A percentile compares a stretch with the other conserved stretches of the same genome.
These are phyloP conservation scores for Rhyacophila evoluta DNA, from an alignment of 2,888 invertebrate genomes.

Conservation along the genomic window DNA sequence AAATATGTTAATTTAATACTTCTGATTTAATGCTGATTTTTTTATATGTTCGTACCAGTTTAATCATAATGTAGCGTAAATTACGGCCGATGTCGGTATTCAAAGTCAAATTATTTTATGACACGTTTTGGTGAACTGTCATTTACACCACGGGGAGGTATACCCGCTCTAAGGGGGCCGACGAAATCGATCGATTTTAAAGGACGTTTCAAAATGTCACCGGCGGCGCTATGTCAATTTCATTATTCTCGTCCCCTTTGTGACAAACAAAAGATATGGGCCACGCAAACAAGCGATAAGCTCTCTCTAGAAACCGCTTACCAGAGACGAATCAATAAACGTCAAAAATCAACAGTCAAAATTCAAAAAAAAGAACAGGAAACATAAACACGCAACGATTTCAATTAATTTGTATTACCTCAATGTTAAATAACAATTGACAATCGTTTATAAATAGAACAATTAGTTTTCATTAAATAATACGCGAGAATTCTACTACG, in stretches of 20 bases:
- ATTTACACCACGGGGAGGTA: not conserved
- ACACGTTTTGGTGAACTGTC: not conserved
- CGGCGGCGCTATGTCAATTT: not conserved
- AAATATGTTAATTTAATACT: too few relatives aligned
- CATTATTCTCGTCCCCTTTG: conserved; percentile 31
- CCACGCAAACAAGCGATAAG: conserved; percentile 1
- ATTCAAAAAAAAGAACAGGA: too few relatives aligned
- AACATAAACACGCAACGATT: too few relatives aligned
- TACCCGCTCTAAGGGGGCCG: not conserved
- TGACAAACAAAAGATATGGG: conserved; percentile 39
- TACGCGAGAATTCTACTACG: too few relatives aligned
- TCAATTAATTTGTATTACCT: too few relatives aligned
- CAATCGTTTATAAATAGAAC: too few relatives aligned
- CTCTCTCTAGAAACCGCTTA: not conserved
- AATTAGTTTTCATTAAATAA: too few relatives aligned
- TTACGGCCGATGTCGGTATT: not conserved
- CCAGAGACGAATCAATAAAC: not conserved
- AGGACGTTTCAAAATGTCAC: conserved; percentile 19
- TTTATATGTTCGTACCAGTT: not conserved
- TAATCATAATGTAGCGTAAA: not conserved
- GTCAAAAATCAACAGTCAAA: too few relatives aligned
- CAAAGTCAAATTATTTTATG: not conserved
- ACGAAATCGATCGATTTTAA: conserved; percentile 1
- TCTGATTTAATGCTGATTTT: too few relatives aligned
- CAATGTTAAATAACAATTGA: too few relatives aligned